Evolutionary conservation across 2,888 invertebrate species (phyloP).

Genomic region (Stenoptilia bipunctidactyla): DNA sequence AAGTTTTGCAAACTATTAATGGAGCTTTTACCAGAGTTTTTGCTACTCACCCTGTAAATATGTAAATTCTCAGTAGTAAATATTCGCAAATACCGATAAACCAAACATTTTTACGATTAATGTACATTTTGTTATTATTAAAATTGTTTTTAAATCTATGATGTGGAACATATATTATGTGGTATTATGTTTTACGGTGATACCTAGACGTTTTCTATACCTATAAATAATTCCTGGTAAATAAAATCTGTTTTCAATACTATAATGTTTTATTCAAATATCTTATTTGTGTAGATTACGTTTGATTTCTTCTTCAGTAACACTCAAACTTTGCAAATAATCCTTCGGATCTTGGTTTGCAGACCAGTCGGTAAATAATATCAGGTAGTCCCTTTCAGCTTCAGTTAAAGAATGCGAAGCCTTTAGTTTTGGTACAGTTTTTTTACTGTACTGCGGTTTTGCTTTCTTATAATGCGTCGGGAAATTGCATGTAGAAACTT

Average conservation of each 20-base stretch:
- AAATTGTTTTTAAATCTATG: slow-evolving; percentile 39
- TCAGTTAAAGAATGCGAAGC: slow-evolving; percentile 20
- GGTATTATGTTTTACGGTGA: slow-evolving; percentile 53
- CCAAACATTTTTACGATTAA: slow-evolving; percentile 63
- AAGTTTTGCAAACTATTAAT: slow-evolving; percentile 24
- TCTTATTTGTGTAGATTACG: too few relatives aligned
- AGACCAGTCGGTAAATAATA: slow-evolving; percentile 52
- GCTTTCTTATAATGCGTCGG: too few relatives aligned
- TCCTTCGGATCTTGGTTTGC: slow-evolving; percentile 38
- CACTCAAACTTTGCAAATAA: slow-evolving; percentile 27
- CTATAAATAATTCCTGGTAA: slow-evolving; percentile 51
- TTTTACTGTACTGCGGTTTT: too few relatives aligned
- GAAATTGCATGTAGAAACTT: too few relatives aligned
- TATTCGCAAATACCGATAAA: slow-evolving; percentile 63
- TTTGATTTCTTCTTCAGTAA: too few relatives aligned
- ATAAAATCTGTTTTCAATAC: slow-evolving; percentile 60
- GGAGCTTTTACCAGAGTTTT: slow-evolving; percentile 48
- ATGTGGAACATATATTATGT: slow-evolving; percentile 35
- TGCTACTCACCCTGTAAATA: slow-evolving; percentile 59
- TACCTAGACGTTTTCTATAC: slow-evolving; percentile 42
- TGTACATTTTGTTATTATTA: slow-evolving; percentile 59
- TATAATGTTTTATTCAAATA: slow-evolving; percentile 17
- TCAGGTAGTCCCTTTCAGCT: slow-evolving; percentile 44
- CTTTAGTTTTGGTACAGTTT: too few relatives aligned
- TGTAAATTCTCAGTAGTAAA: slow-evolving; percentile 61